Percentiles rank a stretch among this genome's conserved stretches.
Evolutionary conservation across 2,113 vertebrate genomes (phyloP).

Genomic region (Caranx melampygus): DNA sequence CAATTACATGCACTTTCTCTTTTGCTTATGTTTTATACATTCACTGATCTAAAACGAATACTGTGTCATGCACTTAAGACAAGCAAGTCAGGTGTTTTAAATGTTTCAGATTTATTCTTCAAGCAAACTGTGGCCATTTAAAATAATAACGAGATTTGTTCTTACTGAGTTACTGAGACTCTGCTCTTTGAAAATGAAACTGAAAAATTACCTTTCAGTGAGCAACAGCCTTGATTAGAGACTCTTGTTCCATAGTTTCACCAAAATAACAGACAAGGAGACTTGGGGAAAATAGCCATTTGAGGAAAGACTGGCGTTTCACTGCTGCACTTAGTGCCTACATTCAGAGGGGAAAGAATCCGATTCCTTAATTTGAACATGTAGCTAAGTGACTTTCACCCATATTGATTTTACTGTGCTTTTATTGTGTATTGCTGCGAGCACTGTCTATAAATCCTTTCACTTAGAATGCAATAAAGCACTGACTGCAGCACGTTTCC

Average conservation of each 20-base stretch:
- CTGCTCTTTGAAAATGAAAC: too few relatives aligned
- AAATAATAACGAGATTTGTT: too few relatives aligned
- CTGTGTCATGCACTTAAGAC: background rate
- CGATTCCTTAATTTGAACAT: slow-evolving; percentile 13
- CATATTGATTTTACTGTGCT: slow-evolving; percentile 28
- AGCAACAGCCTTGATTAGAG: background rate
- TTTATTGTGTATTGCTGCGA: slow-evolving; percentile 14
- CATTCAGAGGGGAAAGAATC: background rate
- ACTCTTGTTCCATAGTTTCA: background rate
- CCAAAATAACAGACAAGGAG: too few relatives aligned
- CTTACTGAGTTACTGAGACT: too few relatives aligned
- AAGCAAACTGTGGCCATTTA: too few relatives aligned
- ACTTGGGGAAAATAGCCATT: too few relatives aligned
- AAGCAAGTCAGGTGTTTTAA: background rate
- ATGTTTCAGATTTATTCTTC: background rate
- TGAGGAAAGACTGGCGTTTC: background rate
- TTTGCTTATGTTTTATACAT: too few relatives aligned
- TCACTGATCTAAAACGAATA: background rate
- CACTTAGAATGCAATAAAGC: slow-evolving; percentile 28
- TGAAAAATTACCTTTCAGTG: too few relatives aligned
- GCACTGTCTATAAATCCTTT: slow-evolving; percentile 36
- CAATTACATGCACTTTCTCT: too few relatives aligned
- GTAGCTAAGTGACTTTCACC: slow-evolving; percentile 2
- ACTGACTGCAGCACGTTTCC: slow-evolving; percentile 11
- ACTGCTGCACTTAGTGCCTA: background rate